Conservation (phyloP, 1,140 invertebrate species). For the Danaus plexippus region DNA sequence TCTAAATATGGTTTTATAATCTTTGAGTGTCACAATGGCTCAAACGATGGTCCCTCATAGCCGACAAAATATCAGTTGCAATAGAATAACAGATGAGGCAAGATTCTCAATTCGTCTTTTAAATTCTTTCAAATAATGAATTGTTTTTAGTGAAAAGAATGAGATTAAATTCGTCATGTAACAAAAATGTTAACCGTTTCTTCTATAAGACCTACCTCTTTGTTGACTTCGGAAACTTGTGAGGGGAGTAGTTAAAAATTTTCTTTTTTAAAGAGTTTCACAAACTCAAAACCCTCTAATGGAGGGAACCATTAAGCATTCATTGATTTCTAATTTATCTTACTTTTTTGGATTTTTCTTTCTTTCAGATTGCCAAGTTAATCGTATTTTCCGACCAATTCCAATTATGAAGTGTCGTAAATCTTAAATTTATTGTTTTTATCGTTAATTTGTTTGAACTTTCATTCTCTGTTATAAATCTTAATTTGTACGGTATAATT, state of each 20-base stretch:
- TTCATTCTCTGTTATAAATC: conserved; percentile 12
- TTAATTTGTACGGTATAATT: not conserved
- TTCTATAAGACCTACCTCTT: conserved; percentile 25
- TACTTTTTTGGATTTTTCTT: conserved; percentile 54
- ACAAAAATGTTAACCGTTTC: not conserved
- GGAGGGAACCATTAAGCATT: conserved; percentile 61
- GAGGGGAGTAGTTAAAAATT: conserved; percentile 52
- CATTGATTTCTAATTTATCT: conserved; percentile 67
- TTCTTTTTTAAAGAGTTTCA: conserved; percentile 50
- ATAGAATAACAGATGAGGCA: no score
- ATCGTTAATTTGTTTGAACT: conserved; percentile 21
- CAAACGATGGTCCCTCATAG: no score
- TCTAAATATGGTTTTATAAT: no score
- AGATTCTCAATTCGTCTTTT: no score
- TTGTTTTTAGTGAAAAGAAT: no score
- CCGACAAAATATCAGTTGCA: no score
- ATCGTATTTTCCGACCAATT: conserved; percentile 42
- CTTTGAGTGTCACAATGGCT: no score
- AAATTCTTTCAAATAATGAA: no score
- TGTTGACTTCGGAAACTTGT: conserved; percentile 41
- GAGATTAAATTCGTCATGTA: no score
- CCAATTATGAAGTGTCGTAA: conserved; percentile 44
- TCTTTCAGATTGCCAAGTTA: conserved; percentile 50
- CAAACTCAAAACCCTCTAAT: conserved; percentile 63
- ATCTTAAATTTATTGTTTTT: conserved; percentile 33